Percentiles rank a stretch among this genome's conserved stretches.
phyloP scores from a whole-genome alignment of 2,888 invertebrate genomes.

The Eristalis intricaria region DNA sequence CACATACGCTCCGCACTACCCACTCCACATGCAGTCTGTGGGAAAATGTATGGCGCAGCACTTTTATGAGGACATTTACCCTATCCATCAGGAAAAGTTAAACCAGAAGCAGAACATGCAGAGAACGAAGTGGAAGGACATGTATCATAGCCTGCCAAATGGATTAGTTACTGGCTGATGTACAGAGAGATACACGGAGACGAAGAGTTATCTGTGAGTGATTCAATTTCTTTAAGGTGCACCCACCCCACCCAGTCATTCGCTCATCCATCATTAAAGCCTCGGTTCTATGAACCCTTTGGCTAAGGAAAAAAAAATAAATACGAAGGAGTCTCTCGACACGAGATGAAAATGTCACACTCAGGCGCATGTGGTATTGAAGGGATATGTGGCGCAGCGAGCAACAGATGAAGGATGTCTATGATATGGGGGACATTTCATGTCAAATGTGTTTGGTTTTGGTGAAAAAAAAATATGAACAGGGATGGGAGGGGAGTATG shows the following conservation, averaged over 20 bases:
- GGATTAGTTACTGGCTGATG: background rate
- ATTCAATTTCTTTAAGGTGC: background rate
- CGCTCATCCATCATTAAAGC: background rate
- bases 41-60: background rate
- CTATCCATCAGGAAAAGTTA: background rate
- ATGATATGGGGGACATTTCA: background rate
- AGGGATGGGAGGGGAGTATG: too few relatives aligned
- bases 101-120: background rate
- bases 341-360: background rate
- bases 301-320: too few relatives aligned
- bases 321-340: background rate
- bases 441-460: background rate
- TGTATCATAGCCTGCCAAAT: background rate
- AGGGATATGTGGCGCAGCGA: background rate
- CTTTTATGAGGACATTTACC: constrained; percentile 9
- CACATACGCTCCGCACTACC: background rate
- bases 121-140: background rate
- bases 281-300: background rate
- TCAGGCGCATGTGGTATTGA: background rate
- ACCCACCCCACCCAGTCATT: background rate
- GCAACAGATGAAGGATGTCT: background rate
- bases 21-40: background rate
- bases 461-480: background rate
- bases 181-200: background rate
- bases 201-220: background rate